These are phyloP conservation scores for Drosophila formosana DNA, from an alignment of 2,888 invertebrate genomes.

Conservation along the genomic window DNA sequence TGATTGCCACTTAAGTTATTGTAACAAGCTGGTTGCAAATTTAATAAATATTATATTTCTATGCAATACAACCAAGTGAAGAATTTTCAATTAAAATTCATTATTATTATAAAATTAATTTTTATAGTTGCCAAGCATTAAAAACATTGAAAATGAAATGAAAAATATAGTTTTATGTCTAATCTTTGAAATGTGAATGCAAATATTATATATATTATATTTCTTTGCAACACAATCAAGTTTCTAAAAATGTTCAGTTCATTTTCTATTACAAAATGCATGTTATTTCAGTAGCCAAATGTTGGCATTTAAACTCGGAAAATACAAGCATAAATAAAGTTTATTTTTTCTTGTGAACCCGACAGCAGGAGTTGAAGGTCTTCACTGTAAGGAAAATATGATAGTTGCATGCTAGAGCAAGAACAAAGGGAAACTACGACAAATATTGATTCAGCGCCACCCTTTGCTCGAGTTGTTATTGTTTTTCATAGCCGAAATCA, in stretches of 20 bases:
- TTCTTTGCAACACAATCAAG: too few relatives aligned
- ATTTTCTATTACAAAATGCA: too few relatives aligned
- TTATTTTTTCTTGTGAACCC: neutral
- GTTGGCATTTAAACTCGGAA: too few relatives aligned
- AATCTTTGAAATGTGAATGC: too few relatives aligned
- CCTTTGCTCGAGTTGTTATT: neutral
- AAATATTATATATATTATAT: too few relatives aligned
- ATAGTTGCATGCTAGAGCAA: neutral
- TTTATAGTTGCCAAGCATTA: too few relatives aligned
- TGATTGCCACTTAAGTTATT: constrained; percentile 1
- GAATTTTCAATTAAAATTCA: neutral
- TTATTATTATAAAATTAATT: neutral
- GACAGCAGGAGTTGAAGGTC: neutral
- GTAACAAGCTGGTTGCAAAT: neutral
- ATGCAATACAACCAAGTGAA: neutral
- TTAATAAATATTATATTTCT: neutral
- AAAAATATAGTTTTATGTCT: too few relatives aligned
- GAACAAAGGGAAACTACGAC: neutral
- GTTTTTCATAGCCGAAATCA: neutral
- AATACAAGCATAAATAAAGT: neutral
- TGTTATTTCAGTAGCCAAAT: too few relatives aligned
- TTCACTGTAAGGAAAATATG: neutral
- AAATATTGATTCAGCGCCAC: constrained; percentile 4
- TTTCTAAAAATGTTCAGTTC: too few relatives aligned
- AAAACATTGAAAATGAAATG: too few relatives aligned